Conservation (phyloP, 2,888 invertebrate genomes). For the Platycheirus rosarum region DNA sequence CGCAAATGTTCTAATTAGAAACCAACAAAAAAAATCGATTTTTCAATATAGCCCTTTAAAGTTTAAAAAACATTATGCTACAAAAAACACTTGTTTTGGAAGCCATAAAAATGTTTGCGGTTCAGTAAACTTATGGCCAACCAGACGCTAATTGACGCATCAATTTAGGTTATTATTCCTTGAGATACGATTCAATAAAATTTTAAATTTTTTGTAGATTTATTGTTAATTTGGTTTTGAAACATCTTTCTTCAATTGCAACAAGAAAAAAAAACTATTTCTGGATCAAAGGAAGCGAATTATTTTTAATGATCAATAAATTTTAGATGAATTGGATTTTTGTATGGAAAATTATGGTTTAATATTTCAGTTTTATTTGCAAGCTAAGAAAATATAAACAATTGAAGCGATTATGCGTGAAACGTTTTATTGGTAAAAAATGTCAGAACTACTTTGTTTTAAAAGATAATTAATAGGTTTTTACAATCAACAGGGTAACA, state of each 20-base stretch:
- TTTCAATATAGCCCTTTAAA: not conserved
- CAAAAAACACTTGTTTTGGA: not conserved
- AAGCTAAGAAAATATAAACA: no score
- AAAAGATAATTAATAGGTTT: no score
- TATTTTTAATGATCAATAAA: slow-evolving; percentile 30
- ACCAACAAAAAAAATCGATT: not conserved
- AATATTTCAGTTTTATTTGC: no score
- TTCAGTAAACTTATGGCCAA: not conserved
- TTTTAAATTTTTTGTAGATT: not conserved
- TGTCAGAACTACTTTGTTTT: no score
- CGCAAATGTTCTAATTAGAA: not conserved
- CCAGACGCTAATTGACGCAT: not conserved
- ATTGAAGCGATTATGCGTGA: no score
- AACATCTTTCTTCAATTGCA: not conserved
- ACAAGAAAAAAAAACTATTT: not conserved
- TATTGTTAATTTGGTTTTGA: not conserved
- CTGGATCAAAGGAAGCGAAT: not conserved
- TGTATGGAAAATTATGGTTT: slow-evolving; percentile 11
- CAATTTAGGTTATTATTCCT: not conserved
- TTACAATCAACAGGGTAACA: no score
- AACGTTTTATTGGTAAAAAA: no score
- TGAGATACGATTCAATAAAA: not conserved
- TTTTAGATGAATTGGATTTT: slow-evolving; percentile 31
- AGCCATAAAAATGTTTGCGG: not conserved
- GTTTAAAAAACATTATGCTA: not conserved